Evolutionary conservation across 1,140 invertebrate genomes (phyloP).

Genomic region (Plodia interpunctella): DNA sequence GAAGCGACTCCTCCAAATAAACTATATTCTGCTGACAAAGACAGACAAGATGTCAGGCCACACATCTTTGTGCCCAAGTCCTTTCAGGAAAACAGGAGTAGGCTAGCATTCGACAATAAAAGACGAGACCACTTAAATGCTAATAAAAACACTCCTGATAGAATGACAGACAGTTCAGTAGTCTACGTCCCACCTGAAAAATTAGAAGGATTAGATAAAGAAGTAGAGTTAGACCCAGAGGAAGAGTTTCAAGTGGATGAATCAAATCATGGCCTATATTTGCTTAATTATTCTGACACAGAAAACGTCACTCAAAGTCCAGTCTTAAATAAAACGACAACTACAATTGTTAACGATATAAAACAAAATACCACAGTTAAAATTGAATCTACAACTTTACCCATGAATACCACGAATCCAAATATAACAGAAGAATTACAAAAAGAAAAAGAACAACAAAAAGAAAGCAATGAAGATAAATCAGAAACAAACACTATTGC

Average conservation of each 20-base stretch:
- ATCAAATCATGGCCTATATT: slow-evolving; percentile 72
- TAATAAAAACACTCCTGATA: slow-evolving; percentile 40
- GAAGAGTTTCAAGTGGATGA: slow-evolving; percentile 76
- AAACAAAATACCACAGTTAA: slow-evolving; percentile 44
- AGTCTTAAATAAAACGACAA: slow-evolving; percentile 44
- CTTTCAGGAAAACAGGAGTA: slow-evolving; percentile 63
- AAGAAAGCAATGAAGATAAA: slow-evolving; percentile 45
- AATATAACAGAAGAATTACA: slow-evolving; percentile 24
- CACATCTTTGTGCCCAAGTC: slow-evolving; percentile 61
- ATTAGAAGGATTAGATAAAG: slow-evolving; percentile 64
- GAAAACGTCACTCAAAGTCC: slow-evolving; percentile 53
- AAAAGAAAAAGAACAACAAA: slow-evolving; percentile 17
- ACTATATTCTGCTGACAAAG: slow-evolving; percentile 55
- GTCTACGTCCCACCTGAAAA: slow-evolving; percentile 67
- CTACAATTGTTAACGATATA: slow-evolving; percentile 30
- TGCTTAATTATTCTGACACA: slow-evolving; percentile 69
- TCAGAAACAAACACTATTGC: slow-evolving; percentile 48
- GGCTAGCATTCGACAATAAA: slow-evolving; percentile 64
- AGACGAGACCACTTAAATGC: slow-evolving; percentile 48
- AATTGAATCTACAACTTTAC: slow-evolving; percentile 32
- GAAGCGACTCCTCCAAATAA: slow-evolving; percentile 51
- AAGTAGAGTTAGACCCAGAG: slow-evolving; percentile 68
- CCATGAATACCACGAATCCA: slow-evolving; percentile 30
- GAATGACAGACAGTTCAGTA: slow-evolving; percentile 46
- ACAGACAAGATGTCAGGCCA: slow-evolving; percentile 67